Evolutionary conservation across 2,888 invertebrate species (phyloP).

Genomic region (Brachyopa scutellaris): DNA sequence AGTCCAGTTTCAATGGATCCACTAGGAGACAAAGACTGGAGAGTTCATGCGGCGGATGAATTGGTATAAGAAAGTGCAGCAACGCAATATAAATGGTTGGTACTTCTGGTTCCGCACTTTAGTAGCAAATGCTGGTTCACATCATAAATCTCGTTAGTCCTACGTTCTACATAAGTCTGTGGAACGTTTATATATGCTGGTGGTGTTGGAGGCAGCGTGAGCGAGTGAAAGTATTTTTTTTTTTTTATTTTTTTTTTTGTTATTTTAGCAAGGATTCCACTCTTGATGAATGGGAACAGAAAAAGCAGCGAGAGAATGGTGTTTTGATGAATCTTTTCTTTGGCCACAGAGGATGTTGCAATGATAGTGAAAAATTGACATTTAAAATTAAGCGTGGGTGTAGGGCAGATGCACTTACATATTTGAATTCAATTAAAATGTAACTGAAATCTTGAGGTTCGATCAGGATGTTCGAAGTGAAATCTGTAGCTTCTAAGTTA

Average conservation of each 20-base stretch:
- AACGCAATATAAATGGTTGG: conserved; percentile 70
- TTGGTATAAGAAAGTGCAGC: conserved; percentile 70
- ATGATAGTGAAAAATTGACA: conserved; percentile 51
- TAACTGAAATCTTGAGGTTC: conserved; percentile 16
- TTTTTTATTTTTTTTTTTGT: neutral
- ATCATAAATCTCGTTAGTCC: conserved; percentile 72
- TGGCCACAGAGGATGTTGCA: conserved; percentile 47
- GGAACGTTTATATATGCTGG: neutral
- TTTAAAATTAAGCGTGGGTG: conserved; percentile 20
- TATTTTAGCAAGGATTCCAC: conserved; percentile 25
- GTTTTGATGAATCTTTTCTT: conserved; percentile 64
- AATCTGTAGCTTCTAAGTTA: no score
- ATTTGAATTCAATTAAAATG: conserved; percentile 56
- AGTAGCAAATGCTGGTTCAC: conserved; percentile 72
- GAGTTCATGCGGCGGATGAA: conserved; percentile 64
- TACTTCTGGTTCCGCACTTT: conserved; percentile 69
- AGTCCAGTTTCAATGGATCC: conserved; percentile 35
- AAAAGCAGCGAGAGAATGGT: conserved; percentile 54
- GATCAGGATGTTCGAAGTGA: no score
- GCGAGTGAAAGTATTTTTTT: conserved; percentile 28
- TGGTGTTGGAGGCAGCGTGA: conserved; percentile 23
- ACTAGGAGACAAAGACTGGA: conserved; percentile 23
- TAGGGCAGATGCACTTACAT: conserved; percentile 6
- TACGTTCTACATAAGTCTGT: conserved; percentile 23
- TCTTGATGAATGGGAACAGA: conserved; percentile 60